A percentile compares a stretch with the other conserved stretches of the same genome.
These are phyloP conservation scores for Epizoanthus ramosus DNA, from an alignment of 92 coral and sea anemone genomes.

Conservation along the genomic window DNA sequence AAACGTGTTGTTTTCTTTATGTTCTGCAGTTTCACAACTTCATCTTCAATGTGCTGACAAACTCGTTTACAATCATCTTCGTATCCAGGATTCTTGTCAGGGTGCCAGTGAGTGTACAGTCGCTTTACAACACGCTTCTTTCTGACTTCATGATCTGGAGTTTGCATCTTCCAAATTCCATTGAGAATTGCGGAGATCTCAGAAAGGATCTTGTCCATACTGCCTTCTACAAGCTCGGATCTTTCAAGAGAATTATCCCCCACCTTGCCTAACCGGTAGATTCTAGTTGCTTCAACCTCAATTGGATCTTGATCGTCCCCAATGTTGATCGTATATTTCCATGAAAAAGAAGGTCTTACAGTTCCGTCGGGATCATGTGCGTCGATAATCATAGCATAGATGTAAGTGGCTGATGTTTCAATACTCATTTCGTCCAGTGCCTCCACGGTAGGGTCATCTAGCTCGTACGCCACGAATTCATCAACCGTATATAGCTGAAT, in stretches of 20 bases:
- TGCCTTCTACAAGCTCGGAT: background rate
- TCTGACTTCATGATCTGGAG: conserved; percentile 13
- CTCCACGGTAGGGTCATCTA: conserved; percentile 53
- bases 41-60: conserved; percentile 62
- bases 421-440: conserved; percentile 4
- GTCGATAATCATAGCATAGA: conserved; percentile 52
- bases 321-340: conserved; percentile 43
- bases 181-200: conserved; percentile 56
- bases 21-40: conserved; percentile 56
- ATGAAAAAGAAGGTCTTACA: background rate
- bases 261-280: conserved; percentile 47
- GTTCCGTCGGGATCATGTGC: conserved; percentile 24
- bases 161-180: conserved; percentile 65
- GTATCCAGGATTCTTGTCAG: conserved; percentile 68
- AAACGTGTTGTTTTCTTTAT: no score
- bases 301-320: conserved; percentile 45
- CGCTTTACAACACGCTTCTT: conserved; percentile 65
- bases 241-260: background rate
- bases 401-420: conserved; percentile 34
- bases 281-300: conserved; percentile 42
- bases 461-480: conserved; percentile 59
- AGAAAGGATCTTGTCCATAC: conserved; percentile 3
- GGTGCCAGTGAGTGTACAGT: conserved; percentile 72
- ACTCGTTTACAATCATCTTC: conserved; percentile 59
- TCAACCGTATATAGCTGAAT: conserved; percentile 43